Evolutionary conservation across 2,113 vertebrate genomes (phyloP).

Genomic region (Sylvia atricapilla): DNA sequence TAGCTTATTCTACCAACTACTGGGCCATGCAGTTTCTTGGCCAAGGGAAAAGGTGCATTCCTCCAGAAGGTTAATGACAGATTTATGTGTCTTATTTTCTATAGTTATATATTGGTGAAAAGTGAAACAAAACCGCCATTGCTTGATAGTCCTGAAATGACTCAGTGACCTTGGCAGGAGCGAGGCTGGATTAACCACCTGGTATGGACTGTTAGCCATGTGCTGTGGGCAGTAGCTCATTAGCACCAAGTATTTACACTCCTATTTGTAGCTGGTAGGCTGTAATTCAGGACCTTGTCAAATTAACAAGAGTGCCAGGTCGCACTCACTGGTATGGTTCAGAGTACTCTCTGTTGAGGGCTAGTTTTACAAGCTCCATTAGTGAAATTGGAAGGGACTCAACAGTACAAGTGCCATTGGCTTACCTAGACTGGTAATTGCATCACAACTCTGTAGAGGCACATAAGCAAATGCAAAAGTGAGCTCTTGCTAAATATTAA

Average conservation of each 20-base stretch:
- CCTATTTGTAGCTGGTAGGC: conserved; percentile 9
- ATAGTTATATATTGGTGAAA: not conserved
- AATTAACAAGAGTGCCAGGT: conserved; percentile 12
- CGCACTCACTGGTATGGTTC: not conserved
- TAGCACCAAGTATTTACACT: conserved; percentile 43
- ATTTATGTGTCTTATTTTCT: not conserved
- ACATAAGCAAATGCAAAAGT: not conserved
- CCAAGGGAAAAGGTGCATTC: not conserved
- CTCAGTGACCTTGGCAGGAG: not conserved
- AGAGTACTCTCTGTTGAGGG: not conserved
- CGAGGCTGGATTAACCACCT: not conserved
- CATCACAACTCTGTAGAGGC: not conserved
- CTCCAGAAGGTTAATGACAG: not conserved
- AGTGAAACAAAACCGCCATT: not conserved
- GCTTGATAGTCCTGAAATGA: not conserved
- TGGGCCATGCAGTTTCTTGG: not conserved
- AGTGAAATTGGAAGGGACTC: not conserved
- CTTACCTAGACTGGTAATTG: not conserved
- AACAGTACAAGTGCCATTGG: not conserved
- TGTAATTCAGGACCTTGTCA: conserved; percentile 35
- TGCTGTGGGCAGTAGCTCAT: not conserved
- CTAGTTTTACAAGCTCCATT: conserved; percentile 28
- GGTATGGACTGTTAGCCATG: not conserved
- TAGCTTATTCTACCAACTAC: not conserved
- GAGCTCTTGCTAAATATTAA: not conserved